Base-by-base conservation (phyloP, 1,140 invertebrate species). In the Coptotermes formosanus region DNA sequence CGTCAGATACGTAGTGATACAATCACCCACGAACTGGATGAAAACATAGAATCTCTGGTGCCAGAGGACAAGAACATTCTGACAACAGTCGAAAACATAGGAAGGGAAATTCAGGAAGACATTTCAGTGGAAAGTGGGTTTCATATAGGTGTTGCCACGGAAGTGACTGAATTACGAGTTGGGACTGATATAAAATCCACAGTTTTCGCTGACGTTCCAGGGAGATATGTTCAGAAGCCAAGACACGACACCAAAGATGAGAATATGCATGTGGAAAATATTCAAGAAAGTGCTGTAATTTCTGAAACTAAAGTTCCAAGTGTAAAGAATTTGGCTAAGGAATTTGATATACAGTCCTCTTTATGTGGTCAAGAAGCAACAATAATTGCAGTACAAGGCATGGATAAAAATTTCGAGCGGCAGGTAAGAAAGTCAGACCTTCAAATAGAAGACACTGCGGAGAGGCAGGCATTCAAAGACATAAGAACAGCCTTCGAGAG, bases 1-100 rank as follows among this genome's bases (percentile, higher is more conserved):
- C 87, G 89, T 48, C 89, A 91, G 86, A 91, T 91, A 81, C 89
- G 90, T 85, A 89, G 89, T 82, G 89, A 91, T 84, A 91, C 91
- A 82, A 89, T 91, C 87, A 88, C 89, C 85, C 87, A 90, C 86
- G 90, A 91, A 88, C 83, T 91, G 44, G 90, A 90, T 55, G 90
- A 91, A 82, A 89, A 90, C 87, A 91, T 91, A 87, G 90, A 91
- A 88, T 87, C 89, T 44, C 82, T 88, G 23, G 88, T 89, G 75
- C 90, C 90, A 87, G 89, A 89, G 87, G 87, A 85, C 16, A 89
- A 90, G 86, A 87, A 85, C 16, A n/a, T 87, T 48, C 64, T 43
- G 11, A 38, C 81, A 48, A 43, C 32, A 83, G 32, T 32, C 9
- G 19, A 43, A 30, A 38, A 30, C 32, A 83, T 30, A 16, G 82